Percentiles rank a stretch among this genome's conserved stretches.
Conservation (phyloP, 2,113 vertebrate genomes). For the Psilopsiagon aymara region DNA sequence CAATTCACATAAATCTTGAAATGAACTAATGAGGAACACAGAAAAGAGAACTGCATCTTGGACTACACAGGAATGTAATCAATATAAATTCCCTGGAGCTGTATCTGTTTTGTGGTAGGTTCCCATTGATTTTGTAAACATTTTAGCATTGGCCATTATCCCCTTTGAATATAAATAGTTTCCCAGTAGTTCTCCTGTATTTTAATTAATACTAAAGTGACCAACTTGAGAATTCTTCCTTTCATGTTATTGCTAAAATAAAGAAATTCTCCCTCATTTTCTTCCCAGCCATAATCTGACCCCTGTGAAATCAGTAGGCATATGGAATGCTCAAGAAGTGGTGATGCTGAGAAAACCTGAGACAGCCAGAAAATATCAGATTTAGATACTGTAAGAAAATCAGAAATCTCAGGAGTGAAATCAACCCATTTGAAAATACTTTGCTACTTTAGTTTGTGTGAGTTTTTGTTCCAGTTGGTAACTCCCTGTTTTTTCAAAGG, state of each 20-base stretch:
- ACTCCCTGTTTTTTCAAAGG: neutral
- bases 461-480: neutral
- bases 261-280: neutral
- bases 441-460: neutral
- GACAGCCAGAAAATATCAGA: rapidly evolving
- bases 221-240: neutral
- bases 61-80: slow-evolving; percentile 3
- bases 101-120: neutral
- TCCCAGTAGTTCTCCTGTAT: neutral
- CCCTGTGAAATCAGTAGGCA: neutral
- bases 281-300: neutral
- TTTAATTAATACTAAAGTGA: slow-evolving; percentile 47
- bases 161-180: slow-evolving; percentile 38
- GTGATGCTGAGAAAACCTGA: neutral
- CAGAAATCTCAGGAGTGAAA: neutral
- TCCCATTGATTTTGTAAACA: slow-evolving; percentile 24
- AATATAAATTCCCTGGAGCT: slow-evolving; percentile 21
- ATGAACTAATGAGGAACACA: slow-evolving; percentile 37
- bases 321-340: neutral
- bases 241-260: neutral
- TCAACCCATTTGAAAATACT: neutral
- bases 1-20: neutral
- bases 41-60: neutral
- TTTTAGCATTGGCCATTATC: slow-evolving; percentile 34
- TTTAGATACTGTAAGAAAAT: neutral